Conservation (phyloP, 2,888 invertebrate genomes). For the Clunio marinus region DNA sequence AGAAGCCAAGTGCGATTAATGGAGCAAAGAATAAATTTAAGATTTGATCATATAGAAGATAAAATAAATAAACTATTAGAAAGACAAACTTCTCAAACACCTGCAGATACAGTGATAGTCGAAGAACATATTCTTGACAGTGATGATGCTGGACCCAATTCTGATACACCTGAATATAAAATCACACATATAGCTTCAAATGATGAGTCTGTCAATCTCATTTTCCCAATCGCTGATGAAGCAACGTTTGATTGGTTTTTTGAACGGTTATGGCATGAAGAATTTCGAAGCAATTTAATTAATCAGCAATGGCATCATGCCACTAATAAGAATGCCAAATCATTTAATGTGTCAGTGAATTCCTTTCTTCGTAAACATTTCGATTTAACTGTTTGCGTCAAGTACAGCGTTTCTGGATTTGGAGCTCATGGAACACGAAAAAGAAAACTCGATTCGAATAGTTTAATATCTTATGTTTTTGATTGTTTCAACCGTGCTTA, state of each 20-base stretch:
- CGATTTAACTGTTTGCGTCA: neutral
- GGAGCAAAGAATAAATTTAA: neutral
- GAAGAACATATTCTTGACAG: slow-evolving; percentile 27
- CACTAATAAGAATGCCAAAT: neutral
- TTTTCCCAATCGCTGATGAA: slow-evolving; percentile 30
- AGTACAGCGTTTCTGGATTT: slow-evolving; percentile 15
- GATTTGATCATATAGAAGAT: neutral
- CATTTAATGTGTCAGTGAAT: slow-evolving; percentile 24
- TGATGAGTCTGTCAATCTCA: neutral
- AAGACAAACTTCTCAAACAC: neutral
- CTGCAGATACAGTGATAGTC: neutral
- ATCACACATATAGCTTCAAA: neutral
- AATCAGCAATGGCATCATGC: neutral
- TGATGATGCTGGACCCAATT: too few relatives aligned
- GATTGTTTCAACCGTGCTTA: slow-evolving; percentile 19
- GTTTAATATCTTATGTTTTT: neutral
- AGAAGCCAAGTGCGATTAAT: neutral
- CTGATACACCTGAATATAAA: too few relatives aligned
- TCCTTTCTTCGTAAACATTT: slow-evolving; percentile 19
- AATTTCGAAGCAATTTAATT: neutral
- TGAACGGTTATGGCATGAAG: neutral
- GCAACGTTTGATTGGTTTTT: slow-evolving; percentile 32
- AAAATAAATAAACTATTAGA: slow-evolving; percentile 9
- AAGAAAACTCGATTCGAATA: slow-evolving; percentile 7
- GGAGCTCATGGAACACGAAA: slow-evolving; percentile 14